Evolutionary conservation across 2,113 vertebrate genomes (phyloP).

Genomic region (Elaphurus davidianus): DNA sequence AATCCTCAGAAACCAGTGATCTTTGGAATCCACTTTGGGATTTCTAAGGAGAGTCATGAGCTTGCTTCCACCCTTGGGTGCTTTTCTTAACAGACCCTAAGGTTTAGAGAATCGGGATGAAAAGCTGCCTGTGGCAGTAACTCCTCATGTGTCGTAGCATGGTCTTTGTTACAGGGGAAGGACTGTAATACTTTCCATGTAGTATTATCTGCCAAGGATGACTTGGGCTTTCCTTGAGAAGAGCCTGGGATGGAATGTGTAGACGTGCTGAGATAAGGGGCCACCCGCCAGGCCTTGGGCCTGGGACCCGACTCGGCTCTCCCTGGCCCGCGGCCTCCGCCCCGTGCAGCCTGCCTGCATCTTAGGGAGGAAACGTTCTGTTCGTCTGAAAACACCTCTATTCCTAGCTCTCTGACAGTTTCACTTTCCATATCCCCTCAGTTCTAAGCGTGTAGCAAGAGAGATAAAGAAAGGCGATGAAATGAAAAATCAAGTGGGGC

Average conservation of each 20-base stretch:
- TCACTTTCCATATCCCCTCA: conserved; percentile 56
- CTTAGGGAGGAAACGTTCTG: not conserved
- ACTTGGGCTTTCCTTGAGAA: conserved; percentile 56
- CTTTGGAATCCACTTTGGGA: not conserved
- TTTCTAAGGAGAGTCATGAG: not conserved
- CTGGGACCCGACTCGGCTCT: not conserved
- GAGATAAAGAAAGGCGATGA: conserved; percentile 67
- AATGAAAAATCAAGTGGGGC: conserved; percentile 24
- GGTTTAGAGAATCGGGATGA: not conserved
- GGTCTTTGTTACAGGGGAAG: not conserved
- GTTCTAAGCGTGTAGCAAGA: conserved; percentile 48
- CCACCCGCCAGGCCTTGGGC: conserved; percentile 12
- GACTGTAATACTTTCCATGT: conserved; percentile 43
- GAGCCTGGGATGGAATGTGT: conserved; percentile 36
- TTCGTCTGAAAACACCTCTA: conserved; percentile 66
- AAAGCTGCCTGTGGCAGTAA: not conserved
- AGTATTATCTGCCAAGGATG: conserved; percentile 46
- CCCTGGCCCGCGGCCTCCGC: not conserved
- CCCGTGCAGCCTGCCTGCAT: not conserved
- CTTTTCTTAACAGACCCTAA: not conserved
- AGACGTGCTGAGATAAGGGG: conserved; percentile 60
- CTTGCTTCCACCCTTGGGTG: not conserved
- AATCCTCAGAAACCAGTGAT: not conserved
- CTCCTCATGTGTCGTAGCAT: not conserved
- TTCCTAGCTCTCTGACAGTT: conserved; percentile 64